These are phyloP conservation scores for Ciconia nigra DNA, from an alignment of 2,797 vertebrate species.

Conservation along the genomic window DNA sequence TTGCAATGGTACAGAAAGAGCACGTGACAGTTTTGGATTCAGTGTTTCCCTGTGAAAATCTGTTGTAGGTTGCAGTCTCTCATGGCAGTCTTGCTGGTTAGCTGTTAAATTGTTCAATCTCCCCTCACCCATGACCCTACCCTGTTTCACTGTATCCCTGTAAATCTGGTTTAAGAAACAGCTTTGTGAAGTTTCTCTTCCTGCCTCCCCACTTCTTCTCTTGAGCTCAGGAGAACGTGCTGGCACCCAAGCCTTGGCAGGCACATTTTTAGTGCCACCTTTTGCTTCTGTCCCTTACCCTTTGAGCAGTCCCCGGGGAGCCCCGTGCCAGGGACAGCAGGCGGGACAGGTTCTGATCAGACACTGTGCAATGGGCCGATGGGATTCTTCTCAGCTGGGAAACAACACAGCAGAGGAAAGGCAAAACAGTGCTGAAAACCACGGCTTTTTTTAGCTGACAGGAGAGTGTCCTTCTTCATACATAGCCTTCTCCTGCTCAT, in stretches of 20 bases:
- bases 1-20: not conserved
- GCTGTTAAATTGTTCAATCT: not conserved
- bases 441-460: not conserved
- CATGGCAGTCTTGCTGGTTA: not conserved
- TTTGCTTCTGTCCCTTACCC: not conserved
- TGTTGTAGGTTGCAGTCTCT: not conserved
- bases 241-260: not conserved
- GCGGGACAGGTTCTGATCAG: not conserved
- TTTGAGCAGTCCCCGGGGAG: not conserved
- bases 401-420: not conserved
- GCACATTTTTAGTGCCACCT: not conserved
- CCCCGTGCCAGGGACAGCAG: not conserved
- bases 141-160: not conserved
- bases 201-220: not conserved
- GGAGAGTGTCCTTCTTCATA: not conserved
- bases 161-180: constrained; percentile 25
- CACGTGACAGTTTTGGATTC: not conserved
- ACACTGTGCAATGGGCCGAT: not conserved
- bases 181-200: not conserved
- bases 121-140: not conserved
- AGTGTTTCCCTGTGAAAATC: not conserved
- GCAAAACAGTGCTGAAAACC: not conserved
- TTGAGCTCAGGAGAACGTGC: not conserved
- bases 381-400: not conserved
- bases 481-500: not conserved